Conservation (phyloP, 2,113 vertebrate species). For the Leptobrachium leishanense region DNA sequence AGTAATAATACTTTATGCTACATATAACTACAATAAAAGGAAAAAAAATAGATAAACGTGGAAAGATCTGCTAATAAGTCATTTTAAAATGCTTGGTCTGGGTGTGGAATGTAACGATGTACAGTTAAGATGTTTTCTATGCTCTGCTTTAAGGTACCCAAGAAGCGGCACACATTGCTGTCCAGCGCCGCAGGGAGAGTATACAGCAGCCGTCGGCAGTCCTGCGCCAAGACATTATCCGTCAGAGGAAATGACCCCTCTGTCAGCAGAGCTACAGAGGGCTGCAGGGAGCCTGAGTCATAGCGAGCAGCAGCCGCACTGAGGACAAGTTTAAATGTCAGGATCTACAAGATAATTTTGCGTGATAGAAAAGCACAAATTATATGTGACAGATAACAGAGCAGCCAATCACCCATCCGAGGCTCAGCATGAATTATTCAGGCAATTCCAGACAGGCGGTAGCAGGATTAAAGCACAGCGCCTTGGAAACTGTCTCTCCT, state of each 20-base stretch:
- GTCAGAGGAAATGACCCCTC: not conserved
- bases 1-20: too few relatives aligned
- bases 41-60: too few relatives aligned
- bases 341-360: constrained; percentile 24
- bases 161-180: too few relatives aligned
- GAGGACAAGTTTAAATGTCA: constrained; percentile 12
- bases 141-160: too few relatives aligned
- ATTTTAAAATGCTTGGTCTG: too few relatives aligned
- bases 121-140: too few relatives aligned
- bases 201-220: too few relatives aligned
- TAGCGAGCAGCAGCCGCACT: not conserved
- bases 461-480: not conserved
- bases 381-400: constrained; percentile 15
- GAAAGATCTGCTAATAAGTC: too few relatives aligned
- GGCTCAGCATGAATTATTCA: constrained; percentile 25
- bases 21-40: too few relatives aligned
- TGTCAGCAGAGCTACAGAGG: not conserved
- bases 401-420: not conserved
- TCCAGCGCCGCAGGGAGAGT: too few relatives aligned
- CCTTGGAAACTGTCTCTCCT: not conserved
- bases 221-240: too few relatives aligned
- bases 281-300: constrained; percentile 30
- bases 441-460: not conserved
- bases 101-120: too few relatives aligned
- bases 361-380: constrained; percentile 23